phyloP scores from a whole-genome alignment of 2,113 vertebrate species.

The Burhinus bistriatus region DNA sequence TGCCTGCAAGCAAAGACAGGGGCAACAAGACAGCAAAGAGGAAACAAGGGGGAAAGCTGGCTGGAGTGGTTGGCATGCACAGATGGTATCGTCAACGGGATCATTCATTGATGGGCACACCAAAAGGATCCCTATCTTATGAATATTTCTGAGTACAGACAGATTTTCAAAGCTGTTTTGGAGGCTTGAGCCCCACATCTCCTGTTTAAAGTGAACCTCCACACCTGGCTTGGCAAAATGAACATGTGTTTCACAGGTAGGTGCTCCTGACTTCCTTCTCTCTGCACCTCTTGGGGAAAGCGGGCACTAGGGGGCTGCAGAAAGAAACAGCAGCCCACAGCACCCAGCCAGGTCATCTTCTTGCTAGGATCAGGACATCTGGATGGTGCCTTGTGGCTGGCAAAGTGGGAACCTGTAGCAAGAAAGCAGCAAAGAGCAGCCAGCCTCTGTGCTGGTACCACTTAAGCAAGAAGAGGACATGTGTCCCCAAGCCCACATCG shows the following conservation, averaged over 20 bases:
- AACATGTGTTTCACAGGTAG: background rate
- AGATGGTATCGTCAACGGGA: background rate
- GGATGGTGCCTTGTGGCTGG: rapidly evolving
- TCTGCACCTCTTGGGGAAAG: background rate
- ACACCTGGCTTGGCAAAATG: background rate
- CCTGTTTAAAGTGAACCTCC: background rate
- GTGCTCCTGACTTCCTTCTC: background rate
- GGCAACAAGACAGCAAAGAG: background rate
- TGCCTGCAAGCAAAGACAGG: background rate
- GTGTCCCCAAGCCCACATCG: background rate
- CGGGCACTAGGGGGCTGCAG: background rate
- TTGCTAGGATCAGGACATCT: background rate
- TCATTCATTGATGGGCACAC: background rate
- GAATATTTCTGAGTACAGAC: background rate
- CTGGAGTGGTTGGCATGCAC: background rate
- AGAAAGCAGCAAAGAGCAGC: background rate
- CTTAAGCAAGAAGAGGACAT: background rate
- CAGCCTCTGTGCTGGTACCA: background rate
- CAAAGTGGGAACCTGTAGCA: background rate
- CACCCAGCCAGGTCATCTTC: background rate
- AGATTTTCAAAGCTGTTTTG: background rate
- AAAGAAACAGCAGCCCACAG: background rate
- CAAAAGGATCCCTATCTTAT: background rate
- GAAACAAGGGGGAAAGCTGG: background rate
- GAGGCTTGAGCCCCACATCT: background rate